phyloP scores from a whole-genome alignment of 2,797 vertebrate species.

The Phoebastria nigripes region DNA sequence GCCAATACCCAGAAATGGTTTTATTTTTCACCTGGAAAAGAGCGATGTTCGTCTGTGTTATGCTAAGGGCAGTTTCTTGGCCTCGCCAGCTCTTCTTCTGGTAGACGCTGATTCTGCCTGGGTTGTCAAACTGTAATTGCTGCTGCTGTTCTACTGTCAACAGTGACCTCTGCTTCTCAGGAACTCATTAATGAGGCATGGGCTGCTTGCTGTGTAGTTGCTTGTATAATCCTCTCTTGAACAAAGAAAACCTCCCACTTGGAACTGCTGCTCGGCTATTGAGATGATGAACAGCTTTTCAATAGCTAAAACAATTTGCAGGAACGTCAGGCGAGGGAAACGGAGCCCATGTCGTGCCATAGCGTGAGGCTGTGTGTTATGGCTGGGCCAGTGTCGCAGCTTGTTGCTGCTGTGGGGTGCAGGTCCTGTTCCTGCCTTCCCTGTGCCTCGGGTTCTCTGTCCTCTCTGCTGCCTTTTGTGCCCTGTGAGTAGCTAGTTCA shows the following conservation, averaged over 20 bases:
- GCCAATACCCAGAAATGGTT: not conserved
- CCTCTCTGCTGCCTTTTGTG: not conserved
- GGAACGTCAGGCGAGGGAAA: rapidly evolving
- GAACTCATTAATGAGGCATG: not conserved
- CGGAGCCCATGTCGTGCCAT: rapidly evolving
- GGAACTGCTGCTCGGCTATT: not conserved
- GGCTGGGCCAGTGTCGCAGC: not conserved
- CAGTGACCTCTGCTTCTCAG: not conserved
- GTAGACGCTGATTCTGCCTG: not conserved
- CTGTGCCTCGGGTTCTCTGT: not conserved
- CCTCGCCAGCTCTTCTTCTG: not conserved
- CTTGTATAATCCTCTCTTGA: not conserved
- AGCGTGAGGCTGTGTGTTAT: rapidly evolving
- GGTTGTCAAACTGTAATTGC: not conserved
- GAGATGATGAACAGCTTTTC: not conserved
- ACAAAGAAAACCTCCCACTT: not conserved
- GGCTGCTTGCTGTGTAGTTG: not conserved
- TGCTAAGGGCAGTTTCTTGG: not conserved
- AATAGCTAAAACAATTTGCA: not conserved
- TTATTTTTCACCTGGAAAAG: not conserved
- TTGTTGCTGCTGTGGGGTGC: not conserved
- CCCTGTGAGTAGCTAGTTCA: not conserved
- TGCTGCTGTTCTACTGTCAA: not conserved
- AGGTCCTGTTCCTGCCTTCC: not conserved
- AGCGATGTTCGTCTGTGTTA: rapidly evolving